Evolutionary conservation across 2,797 vertebrate species (phyloP).

Genomic region (Pseudochaenichthys georgianus): DNA sequence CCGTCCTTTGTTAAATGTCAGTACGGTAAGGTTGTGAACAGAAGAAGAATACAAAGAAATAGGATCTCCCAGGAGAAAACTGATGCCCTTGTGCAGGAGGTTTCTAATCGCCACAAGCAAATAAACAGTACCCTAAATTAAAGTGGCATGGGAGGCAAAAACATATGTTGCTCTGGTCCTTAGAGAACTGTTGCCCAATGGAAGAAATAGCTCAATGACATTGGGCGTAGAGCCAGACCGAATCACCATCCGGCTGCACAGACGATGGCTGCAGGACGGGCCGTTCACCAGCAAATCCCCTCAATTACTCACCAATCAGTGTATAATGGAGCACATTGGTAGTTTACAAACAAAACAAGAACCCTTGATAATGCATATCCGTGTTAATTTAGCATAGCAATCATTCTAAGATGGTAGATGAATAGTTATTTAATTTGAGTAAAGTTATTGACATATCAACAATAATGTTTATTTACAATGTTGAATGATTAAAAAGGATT

Average conservation of each 20-base stretch:
- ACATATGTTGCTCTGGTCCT: slow-evolving; percentile 61
- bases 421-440: no score
- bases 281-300: slow-evolving; percentile 17
- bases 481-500: no score
- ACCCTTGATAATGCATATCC: not conserved
- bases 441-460: no score
- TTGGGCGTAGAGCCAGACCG: slow-evolving; percentile 40
- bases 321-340: not conserved
- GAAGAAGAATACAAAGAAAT: no score
- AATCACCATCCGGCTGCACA: slow-evolving; percentile 34
- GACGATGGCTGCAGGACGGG: slow-evolving; percentile 22
- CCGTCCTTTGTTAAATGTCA: slow-evolving; percentile 2
- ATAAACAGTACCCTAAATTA: slow-evolving; percentile 65
- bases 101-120: slow-evolving; percentile 56
- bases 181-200: slow-evolving; percentile 50
- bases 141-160: slow-evolving; percentile 56
- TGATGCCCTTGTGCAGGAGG: slow-evolving; percentile 56
- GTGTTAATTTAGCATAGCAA: no score
- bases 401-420: no score
- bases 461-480: no score
- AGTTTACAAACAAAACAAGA: not conserved
- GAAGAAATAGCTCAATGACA: slow-evolving; percentile 59
- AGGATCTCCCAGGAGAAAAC: slow-evolving; percentile 25
- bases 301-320: slow-evolving; percentile 36
- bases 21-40: not conserved